Conservation (phyloP, 2,797 vertebrate species). For the Peromyscus melanophrys region DNA sequence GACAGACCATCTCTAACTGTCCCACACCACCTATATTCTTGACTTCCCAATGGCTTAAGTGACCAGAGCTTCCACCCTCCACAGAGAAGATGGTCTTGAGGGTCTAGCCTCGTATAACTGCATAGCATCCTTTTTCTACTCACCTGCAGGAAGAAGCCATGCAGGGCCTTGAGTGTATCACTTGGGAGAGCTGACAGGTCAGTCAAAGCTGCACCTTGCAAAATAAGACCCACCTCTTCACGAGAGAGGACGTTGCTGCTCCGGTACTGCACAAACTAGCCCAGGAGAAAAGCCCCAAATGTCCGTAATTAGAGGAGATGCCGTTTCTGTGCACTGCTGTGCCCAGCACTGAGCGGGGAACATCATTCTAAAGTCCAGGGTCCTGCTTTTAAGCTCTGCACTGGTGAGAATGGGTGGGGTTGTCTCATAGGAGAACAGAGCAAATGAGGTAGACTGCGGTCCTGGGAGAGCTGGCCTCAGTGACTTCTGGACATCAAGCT, state of each 20-base stretch:
- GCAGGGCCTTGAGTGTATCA: conserved; percentile 84
- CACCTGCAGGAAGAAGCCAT: conserved; percentile 89
- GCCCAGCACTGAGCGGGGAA: neutral
- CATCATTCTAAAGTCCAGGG: neutral
- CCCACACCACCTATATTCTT: neutral
- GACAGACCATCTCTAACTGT: neutral
- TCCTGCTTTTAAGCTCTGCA: neutral
- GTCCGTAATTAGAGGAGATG: neutral
- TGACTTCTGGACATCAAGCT: neutral
- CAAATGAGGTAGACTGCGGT: neutral
- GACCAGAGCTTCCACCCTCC: neutral
- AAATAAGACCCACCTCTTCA: conserved; percentile 87
- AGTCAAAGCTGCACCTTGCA: conserved; percentile 83
- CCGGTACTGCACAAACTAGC: conserved; percentile 88
- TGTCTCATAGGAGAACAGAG: neutral
- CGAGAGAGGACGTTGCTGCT: conserved; percentile 85
- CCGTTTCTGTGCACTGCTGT: neutral
- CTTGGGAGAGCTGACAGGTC: conserved; percentile 87
- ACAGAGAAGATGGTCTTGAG: neutral
- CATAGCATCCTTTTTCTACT: neutral
- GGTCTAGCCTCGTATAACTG: neutral
- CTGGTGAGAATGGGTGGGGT: neutral
- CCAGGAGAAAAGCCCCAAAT: conserved; percentile 68
- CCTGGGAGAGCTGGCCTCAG: neutral
- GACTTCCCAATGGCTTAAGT: neutral